Evolutionary conservation across 1,140 invertebrate genomes (phyloP), one percentile per base, ranked within the genome.

Genomic region (Cydia splendana): DNA sequence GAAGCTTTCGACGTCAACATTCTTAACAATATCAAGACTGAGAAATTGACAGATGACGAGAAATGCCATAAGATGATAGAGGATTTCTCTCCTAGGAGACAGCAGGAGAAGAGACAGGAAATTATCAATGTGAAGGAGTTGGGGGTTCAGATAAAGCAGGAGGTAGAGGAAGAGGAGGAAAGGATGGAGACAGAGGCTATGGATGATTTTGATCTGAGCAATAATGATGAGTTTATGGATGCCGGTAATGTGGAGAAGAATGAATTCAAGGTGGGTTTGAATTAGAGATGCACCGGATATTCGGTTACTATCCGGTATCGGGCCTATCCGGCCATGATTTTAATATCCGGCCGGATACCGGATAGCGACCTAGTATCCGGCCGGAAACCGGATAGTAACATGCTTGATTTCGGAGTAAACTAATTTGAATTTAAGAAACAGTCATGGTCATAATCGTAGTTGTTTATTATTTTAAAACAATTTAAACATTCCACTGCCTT

Each of bases 61-160:
- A 87, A 85, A 34, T 79, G 76, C 2, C 79, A 84, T 15, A 81
- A 85, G 30, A 45, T 87, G 62, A 81, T 84, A 57, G 28, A 71
- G 28, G 84, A 88, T 13, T 91, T 92, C 42, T 90, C 90, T 0
- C 88, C 88, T 0, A 80, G 89, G 65, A 81, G 79, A 62, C 82
- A 93, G 74, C 90, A 89, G 24, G 24, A 51, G 18, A 88, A 84
- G 6, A 79, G 88, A 57, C 90, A 90, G 73, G 77, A 78, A 48
- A 93, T 93, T 9, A 93, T 93, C 6, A 91, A 92, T 67, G 90
- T 93, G 3, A 93, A 93, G 69, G 90, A 93, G 67, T 89, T 92
- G 69, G 88, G 89, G 0, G 88, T 91, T 24, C 85, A 87, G 30
- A 87, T 91, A n/a, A 91, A 92, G 75, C 81, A 89, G 38, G 78